These are phyloP conservation scores for Drosophila setifemur DNA, from an alignment of 1,140 invertebrate genomes.

Conservation along the genomic window DNA sequence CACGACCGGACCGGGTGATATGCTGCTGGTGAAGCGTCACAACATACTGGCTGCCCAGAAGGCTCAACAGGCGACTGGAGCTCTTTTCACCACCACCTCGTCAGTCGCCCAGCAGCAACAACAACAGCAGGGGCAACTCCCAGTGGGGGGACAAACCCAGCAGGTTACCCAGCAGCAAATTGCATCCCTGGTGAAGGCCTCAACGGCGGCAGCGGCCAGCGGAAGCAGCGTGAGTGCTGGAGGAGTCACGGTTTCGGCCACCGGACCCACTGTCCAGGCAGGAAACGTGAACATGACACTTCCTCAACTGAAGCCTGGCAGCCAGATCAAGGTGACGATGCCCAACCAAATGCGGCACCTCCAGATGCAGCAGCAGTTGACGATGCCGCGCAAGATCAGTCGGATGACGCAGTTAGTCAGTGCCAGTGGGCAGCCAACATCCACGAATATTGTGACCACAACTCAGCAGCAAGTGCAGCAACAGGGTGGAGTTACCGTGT, in stretches of 20 bases:
- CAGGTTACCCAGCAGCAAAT: conserved; percentile 78
- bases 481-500: conserved; percentile 76
- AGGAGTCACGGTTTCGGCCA: conserved; percentile 76
- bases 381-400: conserved; percentile 85
- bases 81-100: conserved; percentile 70
- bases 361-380: conserved; percentile 87
- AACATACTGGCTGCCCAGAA: conserved; percentile 84
- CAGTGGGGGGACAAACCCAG: conserved; percentile 45
- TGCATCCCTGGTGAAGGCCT: conserved; percentile 81
- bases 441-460: conserved; percentile 61
- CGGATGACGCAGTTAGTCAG: conserved; percentile 86
- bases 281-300: conserved; percentile 82
- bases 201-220: conserved; percentile 75
- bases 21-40: conserved; percentile 88
- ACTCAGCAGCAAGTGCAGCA: conserved; percentile 56
- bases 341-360: conserved; percentile 87
- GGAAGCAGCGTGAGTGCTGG: conserved; percentile 65
- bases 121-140: conserved; percentile 56
- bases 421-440: conserved; percentile 52
- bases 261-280: conserved; percentile 81
- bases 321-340: conserved; percentile 84
- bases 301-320: conserved; percentile 75
- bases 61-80: conserved; percentile 82
- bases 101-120: conserved; percentile 37
- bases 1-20: conserved; percentile 83